phyloP scores from a whole-genome alignment of 2,888 invertebrate species.

The Hyles lineata region DNA sequence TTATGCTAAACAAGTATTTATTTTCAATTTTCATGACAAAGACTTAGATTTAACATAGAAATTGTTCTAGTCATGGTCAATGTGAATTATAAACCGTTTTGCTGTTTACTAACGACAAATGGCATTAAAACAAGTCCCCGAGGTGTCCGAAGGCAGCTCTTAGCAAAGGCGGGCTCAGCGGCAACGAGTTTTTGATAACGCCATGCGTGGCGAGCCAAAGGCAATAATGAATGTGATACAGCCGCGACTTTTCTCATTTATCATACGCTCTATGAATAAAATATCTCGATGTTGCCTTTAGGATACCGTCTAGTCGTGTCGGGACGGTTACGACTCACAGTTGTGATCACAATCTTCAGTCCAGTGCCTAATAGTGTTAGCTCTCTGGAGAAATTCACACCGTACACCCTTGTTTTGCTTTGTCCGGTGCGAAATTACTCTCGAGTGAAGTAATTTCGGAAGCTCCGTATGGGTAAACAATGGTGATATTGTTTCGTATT shows the following conservation, averaged over 20 bases:
- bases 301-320: constrained; percentile 74
- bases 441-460: constrained; percentile 41
- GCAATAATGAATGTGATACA: constrained; percentile 82
- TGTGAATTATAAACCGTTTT: constrained; percentile 72
- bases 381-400: constrained; percentile 71
- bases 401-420: constrained; percentile 56
- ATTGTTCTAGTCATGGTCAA: constrained; percentile 49
- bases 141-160: constrained; percentile 65
- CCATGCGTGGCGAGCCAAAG: constrained; percentile 73
- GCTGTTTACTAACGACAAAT: constrained; percentile 73
- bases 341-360: constrained; percentile 70
- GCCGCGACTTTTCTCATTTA: constrained; percentile 76
- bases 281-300: constrained; percentile 76
- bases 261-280: constrained; percentile 81
- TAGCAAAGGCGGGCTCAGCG: constrained; percentile 65
- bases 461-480: constrained; percentile 40
- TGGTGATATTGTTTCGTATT: not conserved
- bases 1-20: not conserved
- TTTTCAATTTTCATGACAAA: not conserved
- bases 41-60: not conserved
- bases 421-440: constrained; percentile 59
- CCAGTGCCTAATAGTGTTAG: constrained; percentile 65
- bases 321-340: constrained; percentile 70
- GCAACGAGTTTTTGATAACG: constrained; percentile 82
- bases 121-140: constrained; percentile 68